Percentiles rank a stretch among this genome's conserved stretches.
phyloP scores from a whole-genome alignment of 2,888 invertebrate genomes.

The Hecatera dysodea region DNA sequence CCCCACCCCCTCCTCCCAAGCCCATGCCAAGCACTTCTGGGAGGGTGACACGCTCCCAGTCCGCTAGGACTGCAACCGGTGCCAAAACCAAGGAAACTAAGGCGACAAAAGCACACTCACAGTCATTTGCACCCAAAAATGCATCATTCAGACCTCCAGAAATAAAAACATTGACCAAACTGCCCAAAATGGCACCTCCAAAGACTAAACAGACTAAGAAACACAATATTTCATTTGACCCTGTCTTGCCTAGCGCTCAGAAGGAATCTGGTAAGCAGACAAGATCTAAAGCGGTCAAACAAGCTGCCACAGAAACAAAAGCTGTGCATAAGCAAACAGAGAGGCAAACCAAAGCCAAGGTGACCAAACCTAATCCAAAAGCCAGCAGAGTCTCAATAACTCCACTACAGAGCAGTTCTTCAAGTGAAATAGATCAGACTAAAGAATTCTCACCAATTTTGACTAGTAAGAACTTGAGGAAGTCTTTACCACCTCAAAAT shows the following conservation, averaged over 20 bases:
- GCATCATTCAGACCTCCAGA: conserved; percentile 89
- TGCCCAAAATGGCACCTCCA: conserved; percentile 70
- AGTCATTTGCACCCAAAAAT: conserved; percentile 90
- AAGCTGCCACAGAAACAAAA: conserved; percentile 45
- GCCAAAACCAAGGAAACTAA: conserved; percentile 51
- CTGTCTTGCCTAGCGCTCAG: conserved; percentile 62
- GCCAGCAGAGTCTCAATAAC: conserved; percentile 36
- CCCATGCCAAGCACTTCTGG: conserved; percentile 79
- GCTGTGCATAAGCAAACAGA: conserved; percentile 46
- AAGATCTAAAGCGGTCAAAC: conserved; percentile 48
- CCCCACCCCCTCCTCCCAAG: conserved; percentile 81
- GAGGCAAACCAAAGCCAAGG: conserved; percentile 60
- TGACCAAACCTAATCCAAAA: conserved; percentile 54
- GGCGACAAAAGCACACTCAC: conserved; percentile 33
- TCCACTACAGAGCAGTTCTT: conserved; percentile 61
- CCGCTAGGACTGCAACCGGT: conserved; percentile 60
- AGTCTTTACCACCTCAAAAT: conserved; percentile 49
- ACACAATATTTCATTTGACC: conserved; percentile 70
- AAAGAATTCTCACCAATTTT: conserved; percentile 50
- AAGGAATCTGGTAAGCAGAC: conserved; percentile 55
- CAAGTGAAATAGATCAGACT: conserved; percentile 65
- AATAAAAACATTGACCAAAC: conserved; percentile 68
- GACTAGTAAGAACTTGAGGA: conserved; percentile 40
- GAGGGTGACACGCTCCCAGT: conserved; percentile 82
- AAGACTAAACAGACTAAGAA: conserved; percentile 66